Evolutionary conservation across 2,113 vertebrate genomes (phyloP), one percentile per base, ranked within the genome.

Genomic region (Ploceus nigricollis): DNA sequence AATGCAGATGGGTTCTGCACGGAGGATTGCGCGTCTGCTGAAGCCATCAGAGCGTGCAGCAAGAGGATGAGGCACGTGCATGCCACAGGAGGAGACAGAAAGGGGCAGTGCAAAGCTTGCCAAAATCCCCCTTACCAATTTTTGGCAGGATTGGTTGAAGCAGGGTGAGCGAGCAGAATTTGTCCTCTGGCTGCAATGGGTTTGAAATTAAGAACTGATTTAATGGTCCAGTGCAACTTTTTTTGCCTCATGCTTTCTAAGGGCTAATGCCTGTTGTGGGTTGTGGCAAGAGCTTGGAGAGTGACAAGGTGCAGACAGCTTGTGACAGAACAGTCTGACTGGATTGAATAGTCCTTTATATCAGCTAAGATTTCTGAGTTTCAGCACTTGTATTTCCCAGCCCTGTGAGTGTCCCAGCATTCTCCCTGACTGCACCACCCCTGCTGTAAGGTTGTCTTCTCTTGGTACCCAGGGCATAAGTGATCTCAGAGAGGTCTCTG

Each of bases 21-120:
- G 3, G 44, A n/a, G 27, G 27, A 24, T 5, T 2, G 6, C 0
- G 1, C 2, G 2, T 39, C 53, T 84, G 68, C 79, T 51, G 78
- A 13, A 68, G 54, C 42, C 24, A 15, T 24, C 37, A 22, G 53
- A 69, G 35, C 0, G 0, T 35, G 13, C 69, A 66, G 44, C 1
- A 9, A 50, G 45, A 48, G 24, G 10, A 54, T 22, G 56, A 75
- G 42, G 17, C 2, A 1, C 1, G 1, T 40, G 5, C 13, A 14
- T 2, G 11, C 20, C 54, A 47, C 35, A 10, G 44, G 21, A 66
- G 35, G 22, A 63, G 39, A 35, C 11, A 57, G 57, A 45, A 30
- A 20, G 31, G 37, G 35, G n/a, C 0, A 1, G 15, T 13, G n/a
- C 39, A 54, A 68, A 82, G 14, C 19, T 71, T 72, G 37, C 63